Percentiles rank a stretch among this genome's conserved stretches.
Evolutionary conservation across 2,888 invertebrate species (phyloP).

Genomic region (Rhogogaster chlorosoma): DNA sequence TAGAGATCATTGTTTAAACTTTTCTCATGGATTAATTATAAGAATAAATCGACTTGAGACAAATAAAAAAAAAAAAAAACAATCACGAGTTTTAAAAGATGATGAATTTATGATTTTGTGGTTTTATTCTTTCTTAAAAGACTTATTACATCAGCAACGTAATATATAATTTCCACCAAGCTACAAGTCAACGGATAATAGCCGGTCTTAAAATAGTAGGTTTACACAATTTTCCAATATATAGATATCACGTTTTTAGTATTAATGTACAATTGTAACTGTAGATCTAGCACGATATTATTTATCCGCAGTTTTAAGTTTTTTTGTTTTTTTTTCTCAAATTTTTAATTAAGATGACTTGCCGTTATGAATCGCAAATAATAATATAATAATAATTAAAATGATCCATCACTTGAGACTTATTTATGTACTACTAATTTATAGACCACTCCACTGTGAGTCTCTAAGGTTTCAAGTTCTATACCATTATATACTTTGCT

Average conservation of each 20-base stretch:
- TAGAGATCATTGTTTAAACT: background rate
- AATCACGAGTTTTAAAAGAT: background rate
- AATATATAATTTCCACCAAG: constrained; percentile 43
- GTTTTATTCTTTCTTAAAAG: constrained; percentile 31
- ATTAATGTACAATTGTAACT: constrained; percentile 31
- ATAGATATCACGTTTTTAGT: constrained; percentile 53
- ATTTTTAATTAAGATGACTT: background rate
- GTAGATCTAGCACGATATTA: constrained; percentile 28
- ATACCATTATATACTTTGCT: constrained; percentile 53
- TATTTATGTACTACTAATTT: background rate
- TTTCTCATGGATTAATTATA: background rate
- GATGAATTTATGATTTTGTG: background rate
- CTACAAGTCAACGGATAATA: constrained; percentile 33
- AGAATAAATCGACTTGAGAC: background rate
- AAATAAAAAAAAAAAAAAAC: background rate
- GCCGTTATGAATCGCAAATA: background rate
- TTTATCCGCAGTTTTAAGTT: constrained; percentile 7
- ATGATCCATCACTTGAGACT: background rate
- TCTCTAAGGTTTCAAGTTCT: constrained; percentile 40
- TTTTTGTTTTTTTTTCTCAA: background rate
- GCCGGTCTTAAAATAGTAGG: constrained; percentile 63
- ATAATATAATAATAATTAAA: constrained; percentile 5
- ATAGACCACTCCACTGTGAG: constrained; percentile 23
- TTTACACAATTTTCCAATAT: constrained; percentile 56
- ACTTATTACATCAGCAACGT: constrained; percentile 48